Evolutionary conservation across 2,113 vertebrate genomes (phyloP).

Genomic region (Podocnemis expansa): DNA sequence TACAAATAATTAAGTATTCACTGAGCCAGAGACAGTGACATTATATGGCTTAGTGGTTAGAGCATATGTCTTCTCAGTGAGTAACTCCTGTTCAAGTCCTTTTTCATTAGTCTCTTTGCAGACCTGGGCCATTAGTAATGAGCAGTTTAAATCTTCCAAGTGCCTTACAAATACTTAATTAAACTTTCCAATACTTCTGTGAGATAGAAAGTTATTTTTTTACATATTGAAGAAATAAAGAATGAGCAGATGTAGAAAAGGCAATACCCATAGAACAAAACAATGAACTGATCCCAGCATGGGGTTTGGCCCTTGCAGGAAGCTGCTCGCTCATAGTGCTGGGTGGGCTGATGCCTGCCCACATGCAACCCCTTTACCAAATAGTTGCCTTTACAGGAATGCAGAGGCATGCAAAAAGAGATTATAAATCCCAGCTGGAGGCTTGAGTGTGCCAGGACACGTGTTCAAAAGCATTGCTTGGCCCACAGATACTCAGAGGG

Average conservation of each 20-base stretch:
- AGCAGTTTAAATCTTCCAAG: rapidly evolving
- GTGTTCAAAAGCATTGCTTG: neutral
- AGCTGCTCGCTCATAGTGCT: too few relatives aligned
- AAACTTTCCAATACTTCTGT: rapidly evolving
- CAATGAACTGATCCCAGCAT: neutral
- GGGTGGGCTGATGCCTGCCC: too few relatives aligned
- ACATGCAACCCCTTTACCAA: too few relatives aligned
- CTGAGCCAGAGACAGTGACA: neutral
- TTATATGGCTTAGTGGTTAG: neutral
- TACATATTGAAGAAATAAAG: rapidly evolving
- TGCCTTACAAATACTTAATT: neutral
- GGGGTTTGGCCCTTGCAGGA: neutral
- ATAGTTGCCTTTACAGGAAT: neutral
- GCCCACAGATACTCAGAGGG: neutral
- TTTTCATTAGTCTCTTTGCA: neutral
- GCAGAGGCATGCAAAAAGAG: neutral
- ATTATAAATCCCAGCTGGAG: neutral
- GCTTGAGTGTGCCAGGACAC: neutral
- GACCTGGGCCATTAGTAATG: neutral
- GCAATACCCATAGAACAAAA: neutral
- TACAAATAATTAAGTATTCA: neutral
- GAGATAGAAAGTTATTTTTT: neutral
- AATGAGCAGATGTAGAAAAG: neutral
- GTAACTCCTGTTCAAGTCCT: neutral
- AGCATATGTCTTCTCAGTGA: neutral